phyloP scores from a whole-genome alignment of 2,797 vertebrate genomes.

The Danio tinwini region DNA sequence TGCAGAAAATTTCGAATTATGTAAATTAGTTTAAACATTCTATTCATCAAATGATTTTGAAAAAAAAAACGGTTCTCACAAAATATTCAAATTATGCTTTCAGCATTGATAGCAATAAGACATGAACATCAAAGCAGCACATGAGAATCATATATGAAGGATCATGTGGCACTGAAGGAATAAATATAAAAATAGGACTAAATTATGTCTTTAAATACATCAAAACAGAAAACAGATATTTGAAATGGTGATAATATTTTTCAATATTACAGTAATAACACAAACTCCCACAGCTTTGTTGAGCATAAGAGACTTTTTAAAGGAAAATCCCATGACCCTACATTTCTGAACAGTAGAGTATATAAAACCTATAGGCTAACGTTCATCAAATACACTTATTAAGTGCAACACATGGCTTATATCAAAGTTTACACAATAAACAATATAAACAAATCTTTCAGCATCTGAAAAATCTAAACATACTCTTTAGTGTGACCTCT shows the following conservation, averaged over 20 bases:
- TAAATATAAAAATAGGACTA: no score
- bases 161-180: no score
- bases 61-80: not conserved
- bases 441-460: slow-evolving; percentile 39
- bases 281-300: not conserved
- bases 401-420: slow-evolving; percentile 1
- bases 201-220: no score
- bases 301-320: not conserved
- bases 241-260: not conserved
- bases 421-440: slow-evolving; percentile 21
- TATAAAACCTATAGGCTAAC: no score
- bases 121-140: no score
- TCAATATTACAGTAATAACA: not conserved
- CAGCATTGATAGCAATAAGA: no score
- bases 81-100: no score
- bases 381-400: not conserved
- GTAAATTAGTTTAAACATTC: not conserved
- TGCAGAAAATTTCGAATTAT: no score
- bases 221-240: no score
- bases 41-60: not conserved
- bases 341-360: not conserved
- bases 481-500: slow-evolving; percentile 13
- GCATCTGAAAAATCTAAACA: not conserved
- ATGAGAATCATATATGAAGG: no score
- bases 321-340: not conserved